Evolutionary conservation across 2,888 invertebrate genomes (phyloP), one percentile per base, ranked within the genome.

Genomic region (Lepidocyrtinus sp.): DNA sequence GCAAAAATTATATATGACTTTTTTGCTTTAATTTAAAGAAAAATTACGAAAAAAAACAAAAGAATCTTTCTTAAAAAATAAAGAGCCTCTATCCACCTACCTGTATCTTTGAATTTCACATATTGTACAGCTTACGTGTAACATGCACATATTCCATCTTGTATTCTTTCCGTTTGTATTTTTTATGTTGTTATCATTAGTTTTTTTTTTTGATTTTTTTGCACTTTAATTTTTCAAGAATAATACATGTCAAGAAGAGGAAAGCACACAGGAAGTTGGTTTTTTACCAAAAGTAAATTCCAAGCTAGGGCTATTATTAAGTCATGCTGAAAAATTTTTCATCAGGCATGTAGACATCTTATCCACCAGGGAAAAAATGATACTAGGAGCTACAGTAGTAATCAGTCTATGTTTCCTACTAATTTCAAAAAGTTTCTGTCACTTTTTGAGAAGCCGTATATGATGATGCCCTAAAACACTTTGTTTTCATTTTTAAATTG

Each of bases 1-100:
- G 55, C 50, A 69, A 15, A 21, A 27, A 12, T 17, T 27, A 26
- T 55, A 17, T 17, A 70, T 68, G 68, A 70, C 61, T 70, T 70
- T 59, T 70, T 70, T 70, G 27, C 70, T 59, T 70, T 61, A 59
- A 61, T 70, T 9, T 24, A 59, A 70, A 61, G 26, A 59, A 70
- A 70, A 70, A 70, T 59, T 69, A n/a, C 7, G 46, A n/a, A n/a
- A n/a, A n/a, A n/a, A n/a, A n/a, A n/a, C n/a, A n/a, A n/a, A n/a
- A n/a, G n/a, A n/a, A n/a, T n/a, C n/a, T n/a, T n/a, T n/a, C n/a
- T n/a, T n/a, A n/a, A n/a, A n/a, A n/a, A n/a, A n/a, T n/a, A n/a
- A n/a, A n/a, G n/a, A n/a, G n/a, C n/a, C n/a, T n/a, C n/a, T n/a
- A n/a, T n/a, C n/a, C n/a, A n/a, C n/a, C n/a, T n/a, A n/a, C n/a